These are phyloP conservation scores for Gymnocypris eckloni DNA, from an alignment of 2,797 vertebrate species.

Conservation along the genomic window DNA sequence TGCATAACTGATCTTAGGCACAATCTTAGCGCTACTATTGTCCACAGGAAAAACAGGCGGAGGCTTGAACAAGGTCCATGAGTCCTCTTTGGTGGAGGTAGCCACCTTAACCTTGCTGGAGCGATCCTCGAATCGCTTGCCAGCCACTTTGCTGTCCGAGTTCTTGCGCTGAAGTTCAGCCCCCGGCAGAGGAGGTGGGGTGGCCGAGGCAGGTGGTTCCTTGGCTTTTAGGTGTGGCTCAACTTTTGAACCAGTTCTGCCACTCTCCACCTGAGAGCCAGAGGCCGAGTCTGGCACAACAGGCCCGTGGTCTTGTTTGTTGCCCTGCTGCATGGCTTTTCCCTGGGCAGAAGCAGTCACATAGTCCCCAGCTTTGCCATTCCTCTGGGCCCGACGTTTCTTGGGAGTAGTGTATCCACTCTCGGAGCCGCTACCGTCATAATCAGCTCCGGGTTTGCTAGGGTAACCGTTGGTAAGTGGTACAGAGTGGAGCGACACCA, in stretches of 20 bases:
- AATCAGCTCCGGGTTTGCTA: conserved; percentile 83
- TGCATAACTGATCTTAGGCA: conserved; percentile 99
- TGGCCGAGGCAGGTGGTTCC: conserved; percentile 71
- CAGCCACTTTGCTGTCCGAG: conserved; percentile 87
- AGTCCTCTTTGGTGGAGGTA: conserved; percentile 91
- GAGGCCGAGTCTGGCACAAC: conserved; percentile 68
- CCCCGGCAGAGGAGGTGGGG: conserved; percentile 66
- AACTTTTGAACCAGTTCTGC: conserved; percentile 75
- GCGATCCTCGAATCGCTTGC: conserved; percentile 92
- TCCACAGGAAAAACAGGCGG: conserved; percentile 99
- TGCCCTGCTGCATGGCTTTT: conserved; percentile 85
- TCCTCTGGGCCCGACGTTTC: conserved; percentile 91
- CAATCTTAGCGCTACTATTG: conserved; percentile 99
- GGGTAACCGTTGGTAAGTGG: conserved; percentile 93
- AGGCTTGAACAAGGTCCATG: conserved; percentile 98
- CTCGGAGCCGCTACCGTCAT: conserved; percentile 94
- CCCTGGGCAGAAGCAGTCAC: conserved; percentile 83
- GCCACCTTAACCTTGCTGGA: conserved; percentile 89
- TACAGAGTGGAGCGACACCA: conserved; percentile 82
- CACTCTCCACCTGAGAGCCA: conserved; percentile 80
- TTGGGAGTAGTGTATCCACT: conserved; percentile 95
- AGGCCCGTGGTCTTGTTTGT: conserved; percentile 70
- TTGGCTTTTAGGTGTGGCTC: conserved; percentile 68
- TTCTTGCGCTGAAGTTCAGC: conserved; percentile 88
- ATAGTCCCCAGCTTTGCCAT: conserved; percentile 87